Base-by-base conservation (phyloP, 2,888 invertebrate species). In the Elysia crispata region DNA sequence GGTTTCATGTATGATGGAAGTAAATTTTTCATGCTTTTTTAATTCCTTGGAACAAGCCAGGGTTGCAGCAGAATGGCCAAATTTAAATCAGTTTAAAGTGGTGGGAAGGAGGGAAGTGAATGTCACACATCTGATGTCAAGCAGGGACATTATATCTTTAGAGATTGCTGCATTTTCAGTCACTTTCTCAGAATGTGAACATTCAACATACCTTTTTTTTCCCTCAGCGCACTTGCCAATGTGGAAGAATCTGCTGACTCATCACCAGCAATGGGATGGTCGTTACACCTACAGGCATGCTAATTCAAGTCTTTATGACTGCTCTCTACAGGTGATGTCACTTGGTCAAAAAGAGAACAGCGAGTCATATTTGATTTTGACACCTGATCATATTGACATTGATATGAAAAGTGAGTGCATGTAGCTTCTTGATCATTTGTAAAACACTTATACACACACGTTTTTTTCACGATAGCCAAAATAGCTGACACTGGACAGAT, bases 351-450 rank as follows among this genome's bases (percentile, higher is more conserved):
- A 54, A 20, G 57, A 74, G 1, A 15, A 28, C 8, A 57, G 74
- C 1, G 60, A n/a, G 6, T 62, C 75, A 23, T 50, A 13, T 49
- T 78, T 81, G 1, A 30, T 66, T 1, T 79, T 81, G 49, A 41
- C 57, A 15, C 54, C 76, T 25, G 72, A 76, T 3, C 18, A 73
- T 23, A 70, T 69, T 20, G 33, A 13, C 18, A n/a, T 78, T 6
- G 81, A 78, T 49, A 78, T 81, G 81, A 76, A 0, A n/a, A 78
- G 81, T 81, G 60, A 76, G 78, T 41, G 41, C 3, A 41, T 41
- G 41, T 41, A 41, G 41, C 41, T 3, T 41, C 11, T 11, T 41
- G 41, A 11, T 41, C 41, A 41, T 41, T 41, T 3, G 41, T 41
- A 11, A 41, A 41, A 41, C 11, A 11, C 11, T 41, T 41, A 41